phyloP scores from a whole-genome alignment of 2,113 vertebrate genomes.

The Phalacrocorax brasilianus region DNA sequence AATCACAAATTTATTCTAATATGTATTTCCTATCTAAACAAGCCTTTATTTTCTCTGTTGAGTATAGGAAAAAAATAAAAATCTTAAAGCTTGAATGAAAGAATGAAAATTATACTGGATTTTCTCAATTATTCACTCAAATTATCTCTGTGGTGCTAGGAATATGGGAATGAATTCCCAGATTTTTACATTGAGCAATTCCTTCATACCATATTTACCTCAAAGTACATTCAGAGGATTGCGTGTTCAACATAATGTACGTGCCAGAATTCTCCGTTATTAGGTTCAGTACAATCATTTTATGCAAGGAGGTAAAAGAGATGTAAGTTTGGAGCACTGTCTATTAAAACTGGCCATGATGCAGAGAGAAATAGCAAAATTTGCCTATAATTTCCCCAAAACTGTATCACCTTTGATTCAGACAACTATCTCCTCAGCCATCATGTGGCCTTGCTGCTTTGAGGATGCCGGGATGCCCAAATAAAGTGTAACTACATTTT shows the following conservation, averaged over 20 bases:
- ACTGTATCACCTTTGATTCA: background rate
- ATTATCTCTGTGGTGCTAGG: background rate
- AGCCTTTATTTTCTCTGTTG: background rate
- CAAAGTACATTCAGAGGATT: background rate
- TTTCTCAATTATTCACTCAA: background rate
- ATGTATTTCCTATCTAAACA: background rate
- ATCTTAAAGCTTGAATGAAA: background rate
- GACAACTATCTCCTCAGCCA: background rate
- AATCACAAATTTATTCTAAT: background rate
- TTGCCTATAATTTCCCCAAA: accelerated
- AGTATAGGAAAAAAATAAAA: background rate
- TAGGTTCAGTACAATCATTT: background rate
- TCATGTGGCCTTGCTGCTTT: background rate
- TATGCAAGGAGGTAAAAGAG: background rate
- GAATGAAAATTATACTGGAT: background rate
- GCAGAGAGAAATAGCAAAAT: background rate
- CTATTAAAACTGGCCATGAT: background rate
- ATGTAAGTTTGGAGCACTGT: background rate
- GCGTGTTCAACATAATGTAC: background rate
- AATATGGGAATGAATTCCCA: background rate
- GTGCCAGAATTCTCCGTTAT: background rate
- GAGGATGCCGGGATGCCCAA: background rate
- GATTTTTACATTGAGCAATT: background rate
- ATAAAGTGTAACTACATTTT: background rate
- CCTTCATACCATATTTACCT: background rate